Percentiles rank a stretch among this genome's conserved stretches.
Conservation (phyloP, 2,113 vertebrate species). For the Gobius niger region DNA sequence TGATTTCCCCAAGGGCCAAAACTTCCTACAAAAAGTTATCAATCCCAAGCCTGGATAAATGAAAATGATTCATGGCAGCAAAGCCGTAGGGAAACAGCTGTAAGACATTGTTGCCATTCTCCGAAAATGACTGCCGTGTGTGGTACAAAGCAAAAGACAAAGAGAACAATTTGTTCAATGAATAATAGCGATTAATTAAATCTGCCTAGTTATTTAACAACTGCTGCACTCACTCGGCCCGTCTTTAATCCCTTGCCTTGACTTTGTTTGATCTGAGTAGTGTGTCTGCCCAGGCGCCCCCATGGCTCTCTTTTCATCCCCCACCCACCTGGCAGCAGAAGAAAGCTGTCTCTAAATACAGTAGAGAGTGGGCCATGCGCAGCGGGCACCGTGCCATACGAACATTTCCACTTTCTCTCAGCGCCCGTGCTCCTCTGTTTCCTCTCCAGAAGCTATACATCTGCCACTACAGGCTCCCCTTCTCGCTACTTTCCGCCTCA, state of each 20-base stretch:
- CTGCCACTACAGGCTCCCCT: slow-evolving; percentile 47
- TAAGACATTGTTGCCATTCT: neutral
- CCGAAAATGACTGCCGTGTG: neutral
- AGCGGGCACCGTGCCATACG: slow-evolving; percentile 56
- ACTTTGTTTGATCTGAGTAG: slow-evolving; percentile 61
- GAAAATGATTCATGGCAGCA: neutral
- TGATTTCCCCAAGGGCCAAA: neutral
- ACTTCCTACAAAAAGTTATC: neutral
- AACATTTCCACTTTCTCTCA: slow-evolving; percentile 66
- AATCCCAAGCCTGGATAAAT: neutral
- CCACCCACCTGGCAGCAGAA: slow-evolving; percentile 73
- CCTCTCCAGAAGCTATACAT: slow-evolving; percentile 66
- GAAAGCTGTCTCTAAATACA: slow-evolving; percentile 64
- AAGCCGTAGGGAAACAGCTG: neutral
- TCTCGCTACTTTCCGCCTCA: slow-evolving; percentile 46
- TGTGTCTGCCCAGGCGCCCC: slow-evolving; percentile 51
- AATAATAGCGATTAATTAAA: slow-evolving; percentile 39
- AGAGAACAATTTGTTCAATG: slow-evolving; percentile 26
- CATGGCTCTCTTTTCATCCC: slow-evolving; percentile 50
- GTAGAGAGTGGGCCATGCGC: slow-evolving; percentile 55
- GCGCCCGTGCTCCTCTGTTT: slow-evolving; percentile 58
- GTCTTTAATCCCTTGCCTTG: slow-evolving; percentile 12
- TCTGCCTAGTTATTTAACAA: slow-evolving; percentile 34
- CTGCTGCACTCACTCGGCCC: slow-evolving; percentile 26
- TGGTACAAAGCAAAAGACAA: neutral